Base-by-base conservation (phyloP, 2,888 invertebrate genomes). In the Zootermopsis nevadensis region DNA sequence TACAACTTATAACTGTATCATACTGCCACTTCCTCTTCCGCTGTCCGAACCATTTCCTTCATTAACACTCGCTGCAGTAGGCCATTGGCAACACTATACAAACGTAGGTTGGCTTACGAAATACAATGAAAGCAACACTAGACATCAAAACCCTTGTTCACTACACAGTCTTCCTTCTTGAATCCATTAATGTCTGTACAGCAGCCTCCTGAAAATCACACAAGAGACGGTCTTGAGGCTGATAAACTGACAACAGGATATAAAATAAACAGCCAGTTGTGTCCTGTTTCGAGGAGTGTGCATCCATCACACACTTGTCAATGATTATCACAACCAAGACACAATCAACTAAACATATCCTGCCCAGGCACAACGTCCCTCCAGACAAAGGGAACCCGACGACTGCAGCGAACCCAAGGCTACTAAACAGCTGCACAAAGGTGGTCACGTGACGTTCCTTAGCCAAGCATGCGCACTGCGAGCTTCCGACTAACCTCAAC, bases 341-440 rank as follows among this genome's bases (percentile, higher is more conserved):
- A 77, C 53, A 74, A 74, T n/a, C 72, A 35, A 27, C 55, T n/a
- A 33, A 30, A 81, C 74, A 53, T 80, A 82, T 67, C 83, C 85
- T 83, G 48, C 82, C 84, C 80, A 74, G 31, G 82, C 82, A 77
- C 83, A 22, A 55, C 67, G 77, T 81, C 76, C 83, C 82, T 79
- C 80, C 83, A 76, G 72, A 84, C 83, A 84, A 83, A 85, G 84
- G 83, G 85, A 84, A 53, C 67, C 83, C 82, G 83, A 77, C 84
- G 81, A 83, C 85, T 85, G 85, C 85, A 84, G 84, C 79, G 66
- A 80, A 85, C 79, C 81, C 85, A 80, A 85, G 80, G 85, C 80
- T 81, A 74, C 82, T 60, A 82, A 85, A 85, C 85, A 84, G 85
- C 85, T 85, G 85, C 85, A 84, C 84, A 79, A 81, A 72, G 66